Evolutionary conservation across 2,888 invertebrate genomes (phyloP), one percentile per base, ranked within the genome.

Genomic region (Agrotis segetum): DNA sequence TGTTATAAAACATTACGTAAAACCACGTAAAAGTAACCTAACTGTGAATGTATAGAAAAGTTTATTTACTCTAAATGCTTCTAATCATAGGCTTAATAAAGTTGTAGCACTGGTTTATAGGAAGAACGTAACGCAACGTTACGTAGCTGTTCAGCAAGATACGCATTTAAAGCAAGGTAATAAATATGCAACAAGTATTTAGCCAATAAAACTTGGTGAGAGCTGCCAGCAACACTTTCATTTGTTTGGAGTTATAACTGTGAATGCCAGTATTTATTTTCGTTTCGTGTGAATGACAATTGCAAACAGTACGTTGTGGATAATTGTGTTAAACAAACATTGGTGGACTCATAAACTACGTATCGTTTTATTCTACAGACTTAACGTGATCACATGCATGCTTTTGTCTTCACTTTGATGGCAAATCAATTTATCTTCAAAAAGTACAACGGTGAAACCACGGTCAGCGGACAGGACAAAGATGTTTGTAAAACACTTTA

Each of bases 111-210:
- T 50, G 24, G 3, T 46, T 55, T 24, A 40, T 63, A 78, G 60
- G 59, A 66, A 72, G 60, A 68, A 19, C 53, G 55, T 73, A 71
- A 50, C 61, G 17, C 40, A 65, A 59, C 24, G 29, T 55, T 69
- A 40, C 40, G 40, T 68, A 21, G 34, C 24, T 52, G 59, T n/a
- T 17, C n/a, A 46, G 53, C 52, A 50, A 55, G 44, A 3, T 74
- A 55, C 68, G 74, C 60, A 60, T 69, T 63, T 59, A 50, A 64
- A 78, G 55, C 50, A 29, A 50, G 14, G 21, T 68, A 78, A 77
- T 78, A 78, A 68, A 73, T 79, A 78, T 52, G 65, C 68, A 79
- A 79, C 68, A 52, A 67, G 71, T 79, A 79, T 80, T 80, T 68
- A 68, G 65, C 66, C 52, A 75, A 79, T 75, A 71, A 68, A 71